Percentiles rank a stretch among this genome's conserved stretches.
Evolutionary conservation across 2,797 vertebrate genomes (phyloP).

Genomic region (Fistularia commersonii): DNA sequence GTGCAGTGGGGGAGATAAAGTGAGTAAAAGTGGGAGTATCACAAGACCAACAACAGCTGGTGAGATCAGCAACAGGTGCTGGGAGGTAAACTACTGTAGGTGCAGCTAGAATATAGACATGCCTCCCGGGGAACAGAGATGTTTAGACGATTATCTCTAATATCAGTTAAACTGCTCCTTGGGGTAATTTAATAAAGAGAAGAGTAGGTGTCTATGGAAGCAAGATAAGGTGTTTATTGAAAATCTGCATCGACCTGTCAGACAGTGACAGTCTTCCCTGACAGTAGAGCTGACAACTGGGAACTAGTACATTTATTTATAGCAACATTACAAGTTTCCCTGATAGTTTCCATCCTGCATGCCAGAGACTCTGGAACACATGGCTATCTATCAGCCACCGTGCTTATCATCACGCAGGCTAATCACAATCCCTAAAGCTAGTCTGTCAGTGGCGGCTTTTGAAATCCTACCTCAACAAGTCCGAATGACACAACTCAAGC

Average conservation of each 20-base stretch:
- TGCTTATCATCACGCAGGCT: conserved; percentile 41
- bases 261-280: conserved; percentile 4
- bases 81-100: conserved; percentile 36
- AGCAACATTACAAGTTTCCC: conserved; percentile 63
- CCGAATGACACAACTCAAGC: no score
- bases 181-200: neutral
- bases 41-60: conserved; percentile 59
- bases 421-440: conserved; percentile 11
- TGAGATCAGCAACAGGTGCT: conserved; percentile 56
- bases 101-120: neutral
- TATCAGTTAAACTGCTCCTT: no score
- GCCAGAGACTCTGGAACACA: conserved; percentile 51
- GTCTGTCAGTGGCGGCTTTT: conserved; percentile 36
- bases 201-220: neutral
- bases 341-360: conserved; percentile 58
- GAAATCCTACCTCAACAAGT: neutral
- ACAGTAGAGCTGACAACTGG: conserved; percentile 49
- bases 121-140: no score
- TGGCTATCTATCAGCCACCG: conserved; percentile 41
- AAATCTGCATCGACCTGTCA: neutral
- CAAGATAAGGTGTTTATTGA: neutral
- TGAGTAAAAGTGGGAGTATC: conserved; percentile 27
- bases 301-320: conserved; percentile 59
- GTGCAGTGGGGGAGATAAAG: conserved; percentile 8
- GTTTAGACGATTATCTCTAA: neutral